phyloP scores from a whole-genome alignment of 2,797 vertebrate species.

The Fringilla coelebs region DNA sequence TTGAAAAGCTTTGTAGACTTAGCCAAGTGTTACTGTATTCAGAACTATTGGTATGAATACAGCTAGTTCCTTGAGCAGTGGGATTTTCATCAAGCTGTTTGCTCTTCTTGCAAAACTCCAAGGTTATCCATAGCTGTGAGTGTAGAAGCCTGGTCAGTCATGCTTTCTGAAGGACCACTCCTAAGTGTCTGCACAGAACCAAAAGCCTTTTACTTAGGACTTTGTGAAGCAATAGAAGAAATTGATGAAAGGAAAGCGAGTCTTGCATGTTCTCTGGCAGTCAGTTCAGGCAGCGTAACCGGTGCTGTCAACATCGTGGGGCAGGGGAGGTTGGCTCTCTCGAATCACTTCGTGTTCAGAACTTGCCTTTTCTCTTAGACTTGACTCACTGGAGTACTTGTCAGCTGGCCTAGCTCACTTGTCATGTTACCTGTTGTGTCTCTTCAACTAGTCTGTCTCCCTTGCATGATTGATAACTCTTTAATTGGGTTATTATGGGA shows the following conservation, averaged over 20 bases:
- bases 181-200: not conserved
- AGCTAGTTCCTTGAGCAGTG: not conserved
- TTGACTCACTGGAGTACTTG: not conserved
- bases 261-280: not conserved
- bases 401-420: not conserved
- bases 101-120: not conserved
- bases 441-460: not conserved
- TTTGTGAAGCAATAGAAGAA: not conserved
- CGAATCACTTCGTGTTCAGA: not conserved
- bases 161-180: not conserved
- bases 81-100: not conserved
- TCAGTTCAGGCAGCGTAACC: not conserved
- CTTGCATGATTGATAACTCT: not conserved
- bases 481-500: slow-evolving; percentile 53
- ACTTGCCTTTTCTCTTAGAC: not conserved
- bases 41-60: not conserved
- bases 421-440: not conserved
- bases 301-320: not conserved
- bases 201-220: not conserved
- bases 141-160: not conserved
- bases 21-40: not conserved
- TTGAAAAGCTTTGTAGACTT: not conserved
- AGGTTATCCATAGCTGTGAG: not conserved
- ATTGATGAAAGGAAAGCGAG: not conserved
- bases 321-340: not conserved